These are phyloP conservation scores for Apomyelois bistriatella DNA, from an alignment of 2,888 invertebrate genomes.

Conservation along the genomic window DNA sequence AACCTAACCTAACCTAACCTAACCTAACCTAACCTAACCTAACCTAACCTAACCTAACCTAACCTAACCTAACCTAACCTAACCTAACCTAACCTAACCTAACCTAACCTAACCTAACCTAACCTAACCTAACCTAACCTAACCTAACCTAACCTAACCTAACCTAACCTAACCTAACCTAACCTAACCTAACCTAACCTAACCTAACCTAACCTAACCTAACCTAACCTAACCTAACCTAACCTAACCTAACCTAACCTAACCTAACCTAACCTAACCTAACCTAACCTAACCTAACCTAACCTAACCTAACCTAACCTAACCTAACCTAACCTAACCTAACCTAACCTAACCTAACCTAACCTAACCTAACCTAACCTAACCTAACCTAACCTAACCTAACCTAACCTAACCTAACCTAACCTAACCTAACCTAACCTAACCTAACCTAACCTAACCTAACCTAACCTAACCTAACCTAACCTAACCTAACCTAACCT, in stretches of 20 bases:
- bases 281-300: slow-evolving; percentile 33
- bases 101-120: slow-evolving; percentile 29
- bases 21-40: slow-evolving; percentile 12
- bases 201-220: slow-evolving; percentile 29
- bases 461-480: slow-evolving; percentile 21
- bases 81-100: slow-evolving; percentile 22
- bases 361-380: slow-evolving; percentile 23
- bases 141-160: slow-evolving; percentile 26
- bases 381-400: slow-evolving; percentile 25
- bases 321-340: slow-evolving; percentile 16
- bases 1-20: slow-evolving; percentile 16
- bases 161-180: slow-evolving; percentile 26
- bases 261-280: slow-evolving; percentile 32
- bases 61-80: slow-evolving; percentile 21
- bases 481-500: slow-evolving; percentile 26
- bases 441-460: slow-evolving; percentile 22
- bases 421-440: slow-evolving; percentile 23
- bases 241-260: slow-evolving; percentile 28
- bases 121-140: slow-evolving; percentile 24
- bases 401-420: slow-evolving; percentile 23
- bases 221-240: slow-evolving; percentile 27
- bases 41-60: slow-evolving; percentile 23
- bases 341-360: slow-evolving; percentile 21
- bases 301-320: slow-evolving; percentile 32
- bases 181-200: slow-evolving; percentile 27